Conservation (phyloP, 2,888 invertebrate genomes). For the Rhynchonema sp. region DNA sequence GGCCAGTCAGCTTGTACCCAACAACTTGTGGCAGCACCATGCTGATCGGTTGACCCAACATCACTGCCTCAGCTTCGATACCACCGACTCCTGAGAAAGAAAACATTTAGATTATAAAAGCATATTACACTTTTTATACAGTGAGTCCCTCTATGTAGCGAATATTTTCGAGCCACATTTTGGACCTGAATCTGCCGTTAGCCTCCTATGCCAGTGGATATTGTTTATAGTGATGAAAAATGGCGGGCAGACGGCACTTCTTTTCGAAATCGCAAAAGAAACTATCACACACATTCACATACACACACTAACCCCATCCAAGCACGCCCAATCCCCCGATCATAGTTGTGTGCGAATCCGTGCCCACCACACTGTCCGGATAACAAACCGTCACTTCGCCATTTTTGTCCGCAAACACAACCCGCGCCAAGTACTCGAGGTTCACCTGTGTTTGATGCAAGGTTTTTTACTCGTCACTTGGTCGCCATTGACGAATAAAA, state of each 20-base stretch:
- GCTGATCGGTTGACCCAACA: constrained; percentile 89
- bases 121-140: too few species aligned
- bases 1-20: constrained; percentile 69
- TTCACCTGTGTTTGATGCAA: neutral
- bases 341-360: constrained; percentile 98
- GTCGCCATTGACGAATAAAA: too few species aligned
- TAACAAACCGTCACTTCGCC: constrained; percentile 38
- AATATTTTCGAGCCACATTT: too few species aligned
- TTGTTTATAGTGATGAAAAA: too few species aligned
- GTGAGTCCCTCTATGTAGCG: too few species aligned
- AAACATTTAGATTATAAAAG: neutral
- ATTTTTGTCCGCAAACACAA: constrained; percentile 39
- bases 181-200: too few species aligned
- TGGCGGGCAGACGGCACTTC: too few species aligned
- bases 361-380: constrained; percentile 83
- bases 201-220: too few species aligned
- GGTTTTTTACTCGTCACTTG: constrained; percentile 4
- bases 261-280: too few species aligned
- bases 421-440: constrained; percentile 62
- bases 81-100: constrained; percentile 38
- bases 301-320: constrained; percentile 46
- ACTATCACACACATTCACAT: neutral
- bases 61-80: constrained; percentile 95
- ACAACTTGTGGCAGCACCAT: constrained; percentile 90
- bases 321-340: constrained; percentile 86